A percentile compares a stretch with the other conserved stretches of the same genome.
Evolutionary conservation across 2,113 vertebrate species (phyloP).

Genomic region (Nothoprocta pentlandii): DNA sequence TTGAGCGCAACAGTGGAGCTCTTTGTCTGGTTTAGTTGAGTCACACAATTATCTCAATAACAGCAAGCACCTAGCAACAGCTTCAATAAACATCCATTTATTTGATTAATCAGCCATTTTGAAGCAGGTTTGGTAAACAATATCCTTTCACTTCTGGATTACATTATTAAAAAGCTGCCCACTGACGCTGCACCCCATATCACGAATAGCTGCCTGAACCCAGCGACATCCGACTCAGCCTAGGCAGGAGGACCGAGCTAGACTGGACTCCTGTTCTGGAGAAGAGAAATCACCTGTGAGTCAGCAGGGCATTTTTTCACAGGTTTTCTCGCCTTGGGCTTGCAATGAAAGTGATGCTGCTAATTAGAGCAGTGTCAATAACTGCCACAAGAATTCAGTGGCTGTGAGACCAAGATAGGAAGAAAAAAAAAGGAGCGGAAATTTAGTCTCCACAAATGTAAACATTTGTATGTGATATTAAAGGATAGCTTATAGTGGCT

Average conservation of each 20-base stretch:
- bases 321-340: not conserved
- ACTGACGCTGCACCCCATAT: slow-evolving; percentile 14
- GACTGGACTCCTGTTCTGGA: not conserved
- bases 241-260: slow-evolving; percentile 4
- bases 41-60: slow-evolving; percentile 69
- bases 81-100: slow-evolving; percentile 64
- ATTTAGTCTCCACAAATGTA: slow-evolving; percentile 1
- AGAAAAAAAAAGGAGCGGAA: slow-evolving; percentile 10
- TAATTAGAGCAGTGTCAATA: fast-evolving
- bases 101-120: slow-evolving; percentile 67
- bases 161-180: slow-evolving; percentile 27
- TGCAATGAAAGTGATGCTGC: not conserved
- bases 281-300: not conserved
- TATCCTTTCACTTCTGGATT: slow-evolving; percentile 38
- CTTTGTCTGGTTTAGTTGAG: slow-evolving; percentile 67
- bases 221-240: not conserved
- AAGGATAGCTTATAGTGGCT: slow-evolving; percentile 12
- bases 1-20: slow-evolving; percentile 43
- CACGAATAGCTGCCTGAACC: not conserved
- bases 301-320: fast-evolving
- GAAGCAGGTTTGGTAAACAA: slow-evolving; percentile 54
- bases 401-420: not conserved
- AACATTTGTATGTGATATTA: slow-evolving; percentile 26
- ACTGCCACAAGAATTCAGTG: not conserved
- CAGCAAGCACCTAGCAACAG: slow-evolving; percentile 59